Conservation (phyloP, 2,797 vertebrate genomes). For the Parauchenoglanis punctatus region DNA sequence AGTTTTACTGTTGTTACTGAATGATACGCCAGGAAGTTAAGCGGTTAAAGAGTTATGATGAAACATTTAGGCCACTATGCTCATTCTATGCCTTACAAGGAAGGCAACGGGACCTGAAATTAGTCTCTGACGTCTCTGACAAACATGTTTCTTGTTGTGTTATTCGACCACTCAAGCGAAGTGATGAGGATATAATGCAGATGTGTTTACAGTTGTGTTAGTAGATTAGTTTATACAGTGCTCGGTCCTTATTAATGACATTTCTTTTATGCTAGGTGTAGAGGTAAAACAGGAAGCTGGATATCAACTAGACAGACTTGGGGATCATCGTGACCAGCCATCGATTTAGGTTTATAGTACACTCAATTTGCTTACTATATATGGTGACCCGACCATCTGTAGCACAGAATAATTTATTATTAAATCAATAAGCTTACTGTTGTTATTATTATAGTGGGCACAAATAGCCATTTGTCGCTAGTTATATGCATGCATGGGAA, state of each 20-base stretch:
- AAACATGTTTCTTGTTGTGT: background rate
- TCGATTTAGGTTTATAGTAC: background rate
- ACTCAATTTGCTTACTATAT: background rate
- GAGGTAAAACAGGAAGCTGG: background rate
- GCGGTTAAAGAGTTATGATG: background rate
- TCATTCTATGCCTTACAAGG: constrained; percentile 32
- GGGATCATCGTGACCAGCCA: background rate
- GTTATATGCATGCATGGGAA: background rate
- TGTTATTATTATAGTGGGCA: background rate
- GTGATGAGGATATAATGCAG: constrained; percentile 2
- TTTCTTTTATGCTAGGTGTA: background rate
- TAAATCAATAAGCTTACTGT: background rate
- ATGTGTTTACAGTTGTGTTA: background rate
- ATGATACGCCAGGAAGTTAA: background rate
- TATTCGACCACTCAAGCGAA: background rate
- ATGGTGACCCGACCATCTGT: background rate
- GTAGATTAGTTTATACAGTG: constrained; percentile 21
- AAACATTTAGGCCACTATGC: background rate
- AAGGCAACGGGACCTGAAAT: background rate
- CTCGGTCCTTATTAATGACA: background rate
- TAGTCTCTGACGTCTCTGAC: background rate
- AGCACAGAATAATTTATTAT: background rate
- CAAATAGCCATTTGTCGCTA: background rate
- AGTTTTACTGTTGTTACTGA: background rate
- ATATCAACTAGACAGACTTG: background rate